These are phyloP conservation scores for Diorhabda sublineata DNA, from an alignment of 1,140 invertebrate genomes.

Conservation along the genomic window DNA sequence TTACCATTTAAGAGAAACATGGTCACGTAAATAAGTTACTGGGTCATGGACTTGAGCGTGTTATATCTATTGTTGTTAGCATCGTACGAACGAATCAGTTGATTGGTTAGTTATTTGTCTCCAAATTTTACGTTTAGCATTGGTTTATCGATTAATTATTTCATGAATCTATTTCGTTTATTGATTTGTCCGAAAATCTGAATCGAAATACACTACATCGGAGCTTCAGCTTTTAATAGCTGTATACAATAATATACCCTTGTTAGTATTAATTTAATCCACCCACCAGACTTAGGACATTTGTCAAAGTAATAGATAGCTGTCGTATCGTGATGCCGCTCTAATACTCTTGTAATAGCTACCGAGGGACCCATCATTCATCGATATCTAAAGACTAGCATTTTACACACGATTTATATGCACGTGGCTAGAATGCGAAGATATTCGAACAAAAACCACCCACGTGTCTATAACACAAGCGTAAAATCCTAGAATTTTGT, in stretches of 20 bases:
- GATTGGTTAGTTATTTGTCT: no score
- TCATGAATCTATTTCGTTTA: no score
- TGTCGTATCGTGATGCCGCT: slow-evolving; percentile 8
- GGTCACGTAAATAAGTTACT: no score
- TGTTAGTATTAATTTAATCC: neutral
- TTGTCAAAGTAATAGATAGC: slow-evolving; percentile 11
- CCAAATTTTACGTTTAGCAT: no score
- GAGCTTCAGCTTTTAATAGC: no score
- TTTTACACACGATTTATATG: slow-evolving; percentile 5
- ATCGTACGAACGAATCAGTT: no score
- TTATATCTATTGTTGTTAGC: no score
- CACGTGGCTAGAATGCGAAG: slow-evolving; percentile 3
- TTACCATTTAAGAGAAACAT: no score
- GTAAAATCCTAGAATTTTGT: neutral
- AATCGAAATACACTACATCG: no score
- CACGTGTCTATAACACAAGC: neutral
- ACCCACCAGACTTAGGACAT: neutral
- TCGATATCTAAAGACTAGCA: slow-evolving; percentile 6
- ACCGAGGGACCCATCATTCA: slow-evolving; percentile 9
- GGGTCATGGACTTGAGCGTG: no score
- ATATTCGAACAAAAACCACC: neutral
- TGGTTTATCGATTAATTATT: no score
- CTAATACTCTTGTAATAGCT: slow-evolving; percentile 10
- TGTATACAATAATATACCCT: neutral
- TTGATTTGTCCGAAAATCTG: no score